These are phyloP conservation scores for Allophyes oxyacanthae DNA, from an alignment of 2,888 invertebrate species.

Conservation along the genomic window DNA sequence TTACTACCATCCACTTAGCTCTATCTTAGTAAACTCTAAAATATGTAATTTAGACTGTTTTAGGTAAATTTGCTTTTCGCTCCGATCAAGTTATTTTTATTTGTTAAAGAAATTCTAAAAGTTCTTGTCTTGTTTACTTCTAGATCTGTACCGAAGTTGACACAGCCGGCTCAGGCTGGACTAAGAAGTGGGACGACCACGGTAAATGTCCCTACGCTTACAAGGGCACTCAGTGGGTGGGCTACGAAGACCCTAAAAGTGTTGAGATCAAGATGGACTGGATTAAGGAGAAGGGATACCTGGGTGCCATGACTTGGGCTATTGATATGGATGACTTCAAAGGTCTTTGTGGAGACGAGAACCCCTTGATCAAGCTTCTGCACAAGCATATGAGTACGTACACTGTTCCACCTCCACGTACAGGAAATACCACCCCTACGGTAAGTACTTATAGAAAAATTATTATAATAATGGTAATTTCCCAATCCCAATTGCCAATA, in stretches of 20 bases:
- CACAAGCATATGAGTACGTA: constrained; percentile 92
- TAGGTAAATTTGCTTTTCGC: too few relatives aligned
- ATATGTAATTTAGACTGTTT: not conserved
- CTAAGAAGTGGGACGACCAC: constrained; percentile 94
- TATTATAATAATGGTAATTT: too few relatives aligned
- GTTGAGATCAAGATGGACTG: constrained; percentile 97
- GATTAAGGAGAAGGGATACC: constrained; percentile 93
- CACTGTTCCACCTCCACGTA: constrained; percentile 91
- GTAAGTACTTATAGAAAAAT: constrained; percentile 79
- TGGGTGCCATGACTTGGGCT: constrained; percentile 98
- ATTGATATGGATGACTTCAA: constrained; percentile 97
- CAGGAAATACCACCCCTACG: constrained; percentile 90
- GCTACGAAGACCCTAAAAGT: constrained; percentile 95
- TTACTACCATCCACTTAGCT: not conserved
- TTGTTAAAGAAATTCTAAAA: too few relatives aligned
- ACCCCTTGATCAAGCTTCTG: constrained; percentile 93
- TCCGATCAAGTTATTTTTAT: too few relatives aligned
- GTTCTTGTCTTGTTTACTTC: too few relatives aligned
- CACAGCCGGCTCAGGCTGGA: constrained; percentile 93
- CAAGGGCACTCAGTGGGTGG: constrained; percentile 97
- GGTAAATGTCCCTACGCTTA: constrained; percentile 96
- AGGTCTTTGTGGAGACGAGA: constrained; percentile 94
- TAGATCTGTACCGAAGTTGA: constrained; percentile 94
- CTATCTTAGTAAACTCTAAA: not conserved
- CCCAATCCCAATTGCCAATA: too few relatives aligned